Base-by-base conservation (phyloP, 2,888 invertebrate species). In the Eretmocerus hayati region DNA sequence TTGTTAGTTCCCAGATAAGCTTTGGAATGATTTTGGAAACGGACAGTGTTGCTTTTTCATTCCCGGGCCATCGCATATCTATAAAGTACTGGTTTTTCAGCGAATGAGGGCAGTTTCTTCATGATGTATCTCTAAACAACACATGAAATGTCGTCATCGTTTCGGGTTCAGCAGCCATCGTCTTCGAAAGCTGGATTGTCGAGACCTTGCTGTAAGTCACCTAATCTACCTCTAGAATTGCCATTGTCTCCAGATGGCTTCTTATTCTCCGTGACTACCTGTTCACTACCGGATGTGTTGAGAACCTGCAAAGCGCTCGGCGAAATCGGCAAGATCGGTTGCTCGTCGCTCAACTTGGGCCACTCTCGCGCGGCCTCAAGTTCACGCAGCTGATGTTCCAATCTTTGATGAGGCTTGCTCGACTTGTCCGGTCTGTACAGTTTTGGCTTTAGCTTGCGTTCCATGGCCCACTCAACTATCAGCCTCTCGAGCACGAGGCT, bases 301-400 rank as follows among this genome's bases (percentile, higher is more conserved):
- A 61, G 22, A 4, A 62, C 59, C 50, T 61, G 62, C n/a, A 59
- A 62, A 3, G 56, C 49, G 44, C 59, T 62, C 1, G 60, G 60
- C 1, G 62, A 60, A 5, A 63, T 57, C 11, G 62, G 61, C 20
- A 64, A 50, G 5, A 54, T 46, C 4, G 67, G 61, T 5, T 58
- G 33, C 26, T 61, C 59, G 20, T 42, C 54, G 35, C 55, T 62
- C 15, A 68, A 58, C 13, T 77, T 76, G 40, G 89, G 83, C 84
- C 85, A 85, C 61, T 78, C 80, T 1, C 74, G 69, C 56, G 77
- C 74, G 19, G 67, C 67, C 18, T 73, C 70, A 26, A 84, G 63
- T 47, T 80, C 77, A 23, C n/a, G n/a, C n/a, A n/a, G n/a, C n/a
- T n/a, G n/a, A 26, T 77, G 68, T 52, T 81, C 79, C 4, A 87